These are phyloP conservation scores for Pteronura brasiliensis DNA, from an alignment of 2,113 vertebrate species.

Conservation along the genomic window DNA sequence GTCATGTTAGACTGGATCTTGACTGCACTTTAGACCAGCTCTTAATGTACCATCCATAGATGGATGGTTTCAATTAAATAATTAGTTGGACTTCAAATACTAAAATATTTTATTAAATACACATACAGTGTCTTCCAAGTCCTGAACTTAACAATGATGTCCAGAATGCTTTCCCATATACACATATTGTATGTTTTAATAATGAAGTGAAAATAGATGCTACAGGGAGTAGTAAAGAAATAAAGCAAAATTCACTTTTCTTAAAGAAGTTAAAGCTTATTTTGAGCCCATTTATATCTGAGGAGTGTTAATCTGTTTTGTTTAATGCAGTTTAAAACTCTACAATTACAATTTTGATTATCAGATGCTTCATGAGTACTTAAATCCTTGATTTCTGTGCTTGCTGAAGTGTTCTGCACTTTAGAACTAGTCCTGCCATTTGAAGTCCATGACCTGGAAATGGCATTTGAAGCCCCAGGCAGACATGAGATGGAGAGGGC, in stretches of 20 bases:
- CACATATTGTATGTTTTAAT: background rate
- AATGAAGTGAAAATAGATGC: background rate
- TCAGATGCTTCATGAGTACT: background rate
- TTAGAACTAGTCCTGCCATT: background rate
- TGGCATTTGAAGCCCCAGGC: background rate
- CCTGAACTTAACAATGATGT: background rate
- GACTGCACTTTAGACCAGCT: background rate
- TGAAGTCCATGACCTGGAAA: background rate
- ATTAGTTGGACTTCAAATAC: background rate
- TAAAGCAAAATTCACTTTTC: background rate
- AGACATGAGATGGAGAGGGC: background rate
- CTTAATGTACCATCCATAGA: background rate
- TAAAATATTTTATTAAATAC: background rate
- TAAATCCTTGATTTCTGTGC: background rate
- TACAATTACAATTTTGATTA: background rate
- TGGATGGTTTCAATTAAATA: background rate
- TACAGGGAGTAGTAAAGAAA: background rate
- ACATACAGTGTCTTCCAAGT: background rate
- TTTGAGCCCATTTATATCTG: background rate
- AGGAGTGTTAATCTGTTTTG: background rate
- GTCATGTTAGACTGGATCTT: background rate
- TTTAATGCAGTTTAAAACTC: background rate
- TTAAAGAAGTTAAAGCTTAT: background rate
- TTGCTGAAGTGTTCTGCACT: background rate
- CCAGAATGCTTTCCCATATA: background rate